Conservation (phyloP, 2,888 invertebrate genomes). For the Pterostichus niger region DNA sequence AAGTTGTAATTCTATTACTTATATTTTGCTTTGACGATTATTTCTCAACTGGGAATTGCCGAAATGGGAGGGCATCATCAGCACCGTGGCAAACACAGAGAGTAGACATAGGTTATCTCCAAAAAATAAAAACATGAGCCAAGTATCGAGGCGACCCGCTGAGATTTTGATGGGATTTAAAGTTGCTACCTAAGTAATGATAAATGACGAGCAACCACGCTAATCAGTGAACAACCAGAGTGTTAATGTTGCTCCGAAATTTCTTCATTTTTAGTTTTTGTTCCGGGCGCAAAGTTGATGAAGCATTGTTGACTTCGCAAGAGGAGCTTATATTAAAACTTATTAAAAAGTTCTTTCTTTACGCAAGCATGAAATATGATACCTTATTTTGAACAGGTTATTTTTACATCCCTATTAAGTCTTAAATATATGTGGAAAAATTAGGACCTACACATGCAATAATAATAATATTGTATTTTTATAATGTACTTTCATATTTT, state of each 20-base stretch:
- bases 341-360: conserved; percentile 30
- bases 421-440: no score
- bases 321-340: background rate
- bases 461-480: no score
- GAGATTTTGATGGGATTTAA: conserved; percentile 66
- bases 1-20: no score
- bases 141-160: conserved; percentile 64
- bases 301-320: conserved; percentile 38
- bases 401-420: no score
- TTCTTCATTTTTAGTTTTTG: conserved; percentile 45
- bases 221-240: conserved; percentile 54
- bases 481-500: no score
- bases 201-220: conserved; percentile 66
- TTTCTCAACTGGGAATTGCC: background rate
- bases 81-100: conserved; percentile 5
- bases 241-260: conserved; percentile 56
- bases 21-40: no score
- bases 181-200: conserved; percentile 66
- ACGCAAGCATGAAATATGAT: conserved; percentile 9
- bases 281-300: conserved; percentile 14
- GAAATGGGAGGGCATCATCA: background rate
- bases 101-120: conserved; percentile 46
- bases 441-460: no score
- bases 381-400: background rate
- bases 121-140: conserved; percentile 54